A percentile compares a stretch with the other conserved stretches of the same genome.
Evolutionary conservation across 1,140 invertebrate genomes (phyloP).

Genomic region (Drosophila murphyi): DNA sequence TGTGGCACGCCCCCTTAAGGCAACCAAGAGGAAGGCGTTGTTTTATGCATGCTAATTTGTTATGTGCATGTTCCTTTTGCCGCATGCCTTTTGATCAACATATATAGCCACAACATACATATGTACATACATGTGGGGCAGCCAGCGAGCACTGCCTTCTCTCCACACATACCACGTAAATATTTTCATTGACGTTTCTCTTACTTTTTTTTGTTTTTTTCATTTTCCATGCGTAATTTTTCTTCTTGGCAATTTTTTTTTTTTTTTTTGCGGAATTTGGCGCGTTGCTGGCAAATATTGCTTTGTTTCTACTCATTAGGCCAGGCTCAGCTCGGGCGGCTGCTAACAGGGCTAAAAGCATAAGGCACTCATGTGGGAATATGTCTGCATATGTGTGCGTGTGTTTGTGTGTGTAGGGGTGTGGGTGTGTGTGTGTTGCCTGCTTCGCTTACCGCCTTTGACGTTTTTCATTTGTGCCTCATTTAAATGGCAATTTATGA

Average conservation of each 20-base stretch:
- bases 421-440: constrained; percentile 3
- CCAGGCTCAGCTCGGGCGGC: constrained; percentile 13
- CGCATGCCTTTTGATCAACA: constrained; percentile 67
- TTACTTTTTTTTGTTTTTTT: constrained; percentile 59
- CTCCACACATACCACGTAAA: constrained; percentile 11
- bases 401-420: neutral
- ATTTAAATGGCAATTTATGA: constrained; percentile 78
- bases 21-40: constrained; percentile 1
- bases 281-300: constrained; percentile 69
- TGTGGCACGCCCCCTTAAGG: constrained; percentile 7
- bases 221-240: constrained; percentile 76
- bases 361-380: constrained; percentile 11
- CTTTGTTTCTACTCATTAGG: constrained; percentile 78
- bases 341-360: constrained; percentile 20
- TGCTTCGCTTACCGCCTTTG: constrained; percentile 11
- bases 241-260: constrained; percentile 72
- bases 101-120: neutral
- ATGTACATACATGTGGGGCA: constrained; percentile 22
- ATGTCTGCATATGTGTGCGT: neutral
- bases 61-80: constrained; percentile 66
- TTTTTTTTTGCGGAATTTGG: constrained; percentile 68
- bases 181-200: constrained; percentile 49
- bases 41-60: constrained; percentile 78
- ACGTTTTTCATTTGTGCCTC: constrained; percentile 70
- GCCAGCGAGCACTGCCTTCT: neutral